These are phyloP conservation scores for Stictocephala bisonia DNA, from an alignment of 2,888 invertebrate genomes.

Conservation along the genomic window DNA sequence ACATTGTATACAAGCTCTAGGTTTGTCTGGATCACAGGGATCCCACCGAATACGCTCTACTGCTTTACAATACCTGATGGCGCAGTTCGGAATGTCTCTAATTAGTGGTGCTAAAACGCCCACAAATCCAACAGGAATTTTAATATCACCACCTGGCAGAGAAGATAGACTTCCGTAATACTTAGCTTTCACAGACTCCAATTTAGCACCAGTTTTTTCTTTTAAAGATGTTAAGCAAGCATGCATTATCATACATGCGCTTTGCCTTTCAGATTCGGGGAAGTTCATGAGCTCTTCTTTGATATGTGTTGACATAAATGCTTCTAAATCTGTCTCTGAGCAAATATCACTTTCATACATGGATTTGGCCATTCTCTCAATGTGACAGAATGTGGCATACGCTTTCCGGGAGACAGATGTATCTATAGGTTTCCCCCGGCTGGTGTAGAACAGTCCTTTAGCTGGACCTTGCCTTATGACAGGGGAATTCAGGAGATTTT, in stretches of 20 bases:
- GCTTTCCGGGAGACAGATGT: constrained; percentile 73
- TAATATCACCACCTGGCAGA: constrained; percentile 74
- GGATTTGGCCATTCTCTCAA: constrained; percentile 74
- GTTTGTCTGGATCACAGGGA: constrained; percentile 22
- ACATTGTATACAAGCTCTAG: constrained; percentile 27
- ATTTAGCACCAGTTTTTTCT: constrained; percentile 76
- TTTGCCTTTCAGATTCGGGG: constrained; percentile 76
- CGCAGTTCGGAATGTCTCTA: constrained; percentile 73
- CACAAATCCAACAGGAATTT: constrained; percentile 75
- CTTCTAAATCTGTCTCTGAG: constrained; percentile 72
- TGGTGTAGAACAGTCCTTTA: constrained; percentile 74
- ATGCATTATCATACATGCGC: constrained; percentile 76
- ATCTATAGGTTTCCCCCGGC: constrained; percentile 76
- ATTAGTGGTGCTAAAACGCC: constrained; percentile 75
- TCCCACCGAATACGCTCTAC: constrained; percentile 78
- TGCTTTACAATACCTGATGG: constrained; percentile 72
- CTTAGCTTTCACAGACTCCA: constrained; percentile 71
- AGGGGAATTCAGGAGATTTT: constrained; percentile 69
- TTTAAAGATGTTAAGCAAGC: constrained; percentile 74
- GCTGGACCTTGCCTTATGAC: constrained; percentile 67
- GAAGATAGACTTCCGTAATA: constrained; percentile 77
- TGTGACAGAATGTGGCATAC: constrained; percentile 74
- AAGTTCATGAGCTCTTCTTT: constrained; percentile 77
- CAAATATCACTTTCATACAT: constrained; percentile 71
- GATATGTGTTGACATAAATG: constrained; percentile 72